Base-by-base conservation (phyloP, 2,797 vertebrate species). In the Chromobotia macracanthus region DNA sequence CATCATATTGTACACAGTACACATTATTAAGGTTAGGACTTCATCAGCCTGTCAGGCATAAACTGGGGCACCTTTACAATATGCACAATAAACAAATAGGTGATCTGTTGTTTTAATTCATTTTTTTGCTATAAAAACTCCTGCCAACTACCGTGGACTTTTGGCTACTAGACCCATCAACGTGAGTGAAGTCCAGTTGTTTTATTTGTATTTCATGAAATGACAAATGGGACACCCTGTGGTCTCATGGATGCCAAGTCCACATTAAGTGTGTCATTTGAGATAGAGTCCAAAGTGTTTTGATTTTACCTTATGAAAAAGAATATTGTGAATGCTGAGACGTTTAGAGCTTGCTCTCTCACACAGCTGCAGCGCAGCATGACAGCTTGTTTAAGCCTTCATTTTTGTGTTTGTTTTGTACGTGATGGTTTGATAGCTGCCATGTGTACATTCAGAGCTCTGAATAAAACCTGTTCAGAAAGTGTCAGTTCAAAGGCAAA, bases 381-480 rank as follows among this genome's bases (percentile, higher is more conserved):
- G 69, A 72, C 31, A 56, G 61, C 77, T 79, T 79, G 77, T 72
- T 79, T 66, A 72, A 72, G 61, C 38, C 35, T 55, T 78, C 13
- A 4, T 41, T 75, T 73, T 66, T 15, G 50, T n/a, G 19, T 79
- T 66, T 55, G 5, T 74, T 75, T 56, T 61, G 13, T 75, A 11
- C 38, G 63, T 60, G 44, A 51, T 75, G 44, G 65, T 71, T 80
- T 70, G 58, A 75, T 75, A 51, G 46, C 48, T 75, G 53, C 56
- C 58, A 63, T 67, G 21, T 69, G 38, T n/a, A 50, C 41, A 68
- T 28, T 67, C 51, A 68, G 23, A 71, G 56, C 50, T 79, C 68
- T 25, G 11, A 72, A 53, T 72, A 69, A 64, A 72, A 65, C 77
- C 35, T 66, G 69, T 72, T 23, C 65, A 56, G 61, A 46, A 16